Base-by-base conservation (phyloP, 1,140 invertebrate species). In the Hyles euphorbiae region DNA sequence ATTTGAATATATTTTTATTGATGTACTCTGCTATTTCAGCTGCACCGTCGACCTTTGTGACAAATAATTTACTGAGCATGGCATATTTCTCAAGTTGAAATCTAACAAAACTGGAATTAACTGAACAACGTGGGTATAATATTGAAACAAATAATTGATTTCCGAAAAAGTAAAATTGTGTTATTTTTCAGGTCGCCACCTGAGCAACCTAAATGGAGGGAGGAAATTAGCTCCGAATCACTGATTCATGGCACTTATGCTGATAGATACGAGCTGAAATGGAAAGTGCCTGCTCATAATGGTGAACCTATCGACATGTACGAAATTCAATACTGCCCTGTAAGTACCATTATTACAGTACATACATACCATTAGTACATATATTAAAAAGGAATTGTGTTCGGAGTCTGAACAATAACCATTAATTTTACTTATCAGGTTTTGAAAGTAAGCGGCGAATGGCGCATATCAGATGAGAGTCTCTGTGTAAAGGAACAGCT, bases 251-350 rank as follows among this genome's bases (percentile, higher is more conserved):
- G 83, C 47, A 84, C 91, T 36, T 96, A 92, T 82, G 92, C 92
- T 34, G 93, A 96, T 85, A 92, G 93, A 70, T 97, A 93, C 78
- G 94, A 97, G 76, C 73, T 97, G 2, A 90, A 92, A 70, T 98
- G 96, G 96, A 92, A 91, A 57, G 92, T 94, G 43, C 96, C 96
- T 0, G 92, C 93, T 9, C 94, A 98, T 76, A 98, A 98, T 85
- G 97, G 97, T 3, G 95, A 96, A 86, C 93, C 93, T 3, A 97
- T 98, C 71, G 93, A 96, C 69, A 89, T 90, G 74, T 98, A 97
- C 87, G 90, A 94, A 78, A 92, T 98, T 52, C 93, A 90, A 71
- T 96, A 94, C 77, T 97, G 95, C 78, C 91, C 92, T 68, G 95
- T 96, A 90, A 92, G 92, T 91, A 54, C 53, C 36, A 50, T 11